These are phyloP conservation scores for Takifugu rubripes DNA, from an alignment of 2,797 vertebrate genomes.

Conservation along the genomic window DNA sequence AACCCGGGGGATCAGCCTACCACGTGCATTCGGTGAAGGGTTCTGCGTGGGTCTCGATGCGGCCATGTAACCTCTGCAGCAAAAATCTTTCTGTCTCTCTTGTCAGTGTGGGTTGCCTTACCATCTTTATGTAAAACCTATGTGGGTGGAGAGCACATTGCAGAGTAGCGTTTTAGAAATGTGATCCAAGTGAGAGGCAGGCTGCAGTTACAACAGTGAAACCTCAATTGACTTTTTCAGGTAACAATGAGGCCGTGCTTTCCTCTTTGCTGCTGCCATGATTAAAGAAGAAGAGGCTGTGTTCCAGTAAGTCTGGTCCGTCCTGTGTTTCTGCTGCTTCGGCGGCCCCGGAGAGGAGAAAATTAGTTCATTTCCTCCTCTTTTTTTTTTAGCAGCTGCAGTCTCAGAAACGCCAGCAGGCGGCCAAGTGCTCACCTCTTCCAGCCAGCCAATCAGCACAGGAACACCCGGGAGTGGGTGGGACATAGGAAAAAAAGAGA, in stretches of 20 bases:
- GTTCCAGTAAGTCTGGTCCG: neutral
- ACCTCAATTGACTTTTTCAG: neutral
- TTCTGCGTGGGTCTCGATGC: slow-evolving; percentile 45
- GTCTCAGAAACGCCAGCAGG: slow-evolving; percentile 53
- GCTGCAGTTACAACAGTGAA: neutral
- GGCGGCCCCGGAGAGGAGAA: slow-evolving; percentile 26
- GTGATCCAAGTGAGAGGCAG: slow-evolving; percentile 50
- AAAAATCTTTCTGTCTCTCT: slow-evolving; percentile 2
- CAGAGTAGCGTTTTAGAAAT: slow-evolving; percentile 39
- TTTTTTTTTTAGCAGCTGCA: slow-evolving; percentile 36
- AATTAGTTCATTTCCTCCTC: slow-evolving; percentile 46
- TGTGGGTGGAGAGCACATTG: slow-evolving; percentile 63
- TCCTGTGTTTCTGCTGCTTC: slow-evolving; percentile 3
- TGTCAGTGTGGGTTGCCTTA: slow-evolving; percentile 53
- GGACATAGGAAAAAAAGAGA: slow-evolving; percentile 45
- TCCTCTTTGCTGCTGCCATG: neutral
- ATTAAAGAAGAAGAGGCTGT: neutral
- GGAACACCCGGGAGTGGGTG: slow-evolving; percentile 32
- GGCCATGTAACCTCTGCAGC: slow-evolving; percentile 39
- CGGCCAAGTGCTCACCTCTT: slow-evolving; percentile 53
- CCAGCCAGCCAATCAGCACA: slow-evolving; percentile 51
- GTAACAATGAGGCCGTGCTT: no score
- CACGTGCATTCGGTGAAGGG: slow-evolving; percentile 37
- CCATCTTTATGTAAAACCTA: slow-evolving; percentile 69
- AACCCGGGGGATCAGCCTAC: slow-evolving; percentile 40